Evolutionary conservation across 2,797 vertebrate species (phyloP).

Genomic region (Thamnophis elegans): DNA sequence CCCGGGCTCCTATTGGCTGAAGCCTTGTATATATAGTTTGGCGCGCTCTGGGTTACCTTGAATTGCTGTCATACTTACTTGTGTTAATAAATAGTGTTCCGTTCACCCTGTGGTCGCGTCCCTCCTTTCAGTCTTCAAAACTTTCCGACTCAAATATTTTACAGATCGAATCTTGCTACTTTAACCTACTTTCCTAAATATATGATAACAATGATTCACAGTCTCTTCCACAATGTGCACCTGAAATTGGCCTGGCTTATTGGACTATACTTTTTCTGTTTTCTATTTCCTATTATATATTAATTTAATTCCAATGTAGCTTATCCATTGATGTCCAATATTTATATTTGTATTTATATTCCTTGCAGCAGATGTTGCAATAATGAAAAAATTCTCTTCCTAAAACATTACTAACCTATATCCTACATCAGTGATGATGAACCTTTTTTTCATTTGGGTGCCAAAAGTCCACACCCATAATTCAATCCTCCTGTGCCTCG

Average conservation of each 20-base stretch:
- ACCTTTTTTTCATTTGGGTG: too few relatives aligned
- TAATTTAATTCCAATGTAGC: neutral
- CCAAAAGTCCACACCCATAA: too few relatives aligned
- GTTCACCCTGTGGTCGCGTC: too few relatives aligned
- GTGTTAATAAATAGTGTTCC: too few relatives aligned
- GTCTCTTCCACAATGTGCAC: neutral
- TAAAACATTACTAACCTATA: neutral
- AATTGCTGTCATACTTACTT: too few relatives aligned
- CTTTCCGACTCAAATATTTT: neutral
- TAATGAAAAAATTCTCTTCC: neutral
- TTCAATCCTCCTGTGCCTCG: too few relatives aligned
- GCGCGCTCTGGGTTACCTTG: too few relatives aligned
- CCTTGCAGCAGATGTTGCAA: neutral
- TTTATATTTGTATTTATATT: neutral
- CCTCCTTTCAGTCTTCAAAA: too few relatives aligned
- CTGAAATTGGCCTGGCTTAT: neutral
- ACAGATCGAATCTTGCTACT: neutral
- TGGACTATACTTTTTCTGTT: neutral
- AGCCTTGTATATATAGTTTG: too few relatives aligned
- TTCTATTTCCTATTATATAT: neutral
- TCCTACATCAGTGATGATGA: neutral
- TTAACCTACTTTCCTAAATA: neutral
- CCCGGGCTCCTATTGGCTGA: too few relatives aligned
- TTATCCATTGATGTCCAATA: neutral
- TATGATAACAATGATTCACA: neutral